Conservation (phyloP, 1,140 invertebrate species). For the Bilobella aurantiaca region DNA sequence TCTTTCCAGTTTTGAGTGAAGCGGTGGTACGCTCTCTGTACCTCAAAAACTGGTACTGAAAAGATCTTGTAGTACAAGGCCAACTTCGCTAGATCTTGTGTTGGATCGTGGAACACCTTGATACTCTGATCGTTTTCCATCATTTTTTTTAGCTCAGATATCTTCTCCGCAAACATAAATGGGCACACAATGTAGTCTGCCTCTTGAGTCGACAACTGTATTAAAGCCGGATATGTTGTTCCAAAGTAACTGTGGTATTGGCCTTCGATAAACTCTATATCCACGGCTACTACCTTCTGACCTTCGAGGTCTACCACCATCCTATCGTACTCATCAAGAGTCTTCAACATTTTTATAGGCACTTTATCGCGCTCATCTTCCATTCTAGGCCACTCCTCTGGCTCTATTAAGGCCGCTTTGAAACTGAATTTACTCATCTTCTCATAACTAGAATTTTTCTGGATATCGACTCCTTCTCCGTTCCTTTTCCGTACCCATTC, state of each 20-base stretch:
- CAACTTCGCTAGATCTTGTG: background rate
- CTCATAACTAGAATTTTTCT: no score
- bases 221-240: background rate
- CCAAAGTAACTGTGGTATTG: background rate
- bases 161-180: background rate
- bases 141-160: background rate
- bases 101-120: background rate
- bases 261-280: background rate
- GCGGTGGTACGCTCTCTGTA: no score
- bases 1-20: no score
- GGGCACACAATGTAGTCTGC: background rate
- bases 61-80: background rate
- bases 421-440: no score
- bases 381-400: no score
- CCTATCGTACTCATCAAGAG: background rate
- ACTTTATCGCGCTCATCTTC: no score
- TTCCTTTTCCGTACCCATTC: no score
- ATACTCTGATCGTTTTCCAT: background rate
- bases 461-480: no score
- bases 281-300: background rate
- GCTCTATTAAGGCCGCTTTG: no score
- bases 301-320: background rate
- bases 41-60: background rate
- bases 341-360: constrained; percentile 7
- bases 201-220: background rate